Percentiles rank a stretch among this genome's conserved stretches.
These are phyloP conservation scores for Ferdinandea cuprea DNA, from an alignment of 2,888 invertebrate genomes.

Conservation along the genomic window DNA sequence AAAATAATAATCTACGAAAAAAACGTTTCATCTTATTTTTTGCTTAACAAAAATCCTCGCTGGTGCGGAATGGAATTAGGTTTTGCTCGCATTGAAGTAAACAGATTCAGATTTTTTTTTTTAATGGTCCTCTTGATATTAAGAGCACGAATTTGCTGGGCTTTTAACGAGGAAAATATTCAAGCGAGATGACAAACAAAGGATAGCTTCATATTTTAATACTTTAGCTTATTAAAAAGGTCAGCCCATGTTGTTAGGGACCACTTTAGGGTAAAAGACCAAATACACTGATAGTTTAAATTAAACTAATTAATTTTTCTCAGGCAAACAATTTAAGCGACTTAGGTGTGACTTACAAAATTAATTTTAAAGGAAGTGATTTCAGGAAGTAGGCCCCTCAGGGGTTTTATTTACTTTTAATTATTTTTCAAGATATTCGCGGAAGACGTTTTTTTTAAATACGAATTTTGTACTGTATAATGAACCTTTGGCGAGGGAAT, in stretches of 20 bases:
- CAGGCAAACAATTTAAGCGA: slow-evolving; percentile 17
- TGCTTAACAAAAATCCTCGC: slow-evolving; percentile 3
- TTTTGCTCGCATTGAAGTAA: slow-evolving; percentile 53
- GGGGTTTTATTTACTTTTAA: slow-evolving; percentile 20
- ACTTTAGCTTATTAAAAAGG: slow-evolving; percentile 18
- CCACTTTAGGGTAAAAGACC: slow-evolving; percentile 2
- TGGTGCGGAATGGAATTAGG: slow-evolving; percentile 33
- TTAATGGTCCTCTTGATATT: slow-evolving; percentile 39
- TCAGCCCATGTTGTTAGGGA: slow-evolving; percentile 10
- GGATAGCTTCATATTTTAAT: slow-evolving; percentile 34
- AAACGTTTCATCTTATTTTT: slow-evolving; percentile 53
- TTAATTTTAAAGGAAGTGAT: slow-evolving; percentile 8
- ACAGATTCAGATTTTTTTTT: slow-evolving; percentile 57
- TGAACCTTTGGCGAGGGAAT: no score
- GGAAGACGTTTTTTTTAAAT: no score
- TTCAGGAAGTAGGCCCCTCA: not conserved
- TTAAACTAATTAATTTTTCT: slow-evolving; percentile 63
- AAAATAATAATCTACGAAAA: slow-evolving; percentile 60
- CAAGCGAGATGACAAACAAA: slow-evolving; percentile 55
- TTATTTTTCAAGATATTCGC: slow-evolving; percentile 8
- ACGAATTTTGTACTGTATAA: no score
- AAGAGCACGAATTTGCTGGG: slow-evolving; percentile 38
- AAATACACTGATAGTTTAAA: slow-evolving; percentile 48
- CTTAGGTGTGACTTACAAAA: slow-evolving; percentile 7
- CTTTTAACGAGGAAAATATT: slow-evolving; percentile 43